phyloP scores from a whole-genome alignment of 2,888 invertebrate species.

The Lomographa bimaculata region DNA sequence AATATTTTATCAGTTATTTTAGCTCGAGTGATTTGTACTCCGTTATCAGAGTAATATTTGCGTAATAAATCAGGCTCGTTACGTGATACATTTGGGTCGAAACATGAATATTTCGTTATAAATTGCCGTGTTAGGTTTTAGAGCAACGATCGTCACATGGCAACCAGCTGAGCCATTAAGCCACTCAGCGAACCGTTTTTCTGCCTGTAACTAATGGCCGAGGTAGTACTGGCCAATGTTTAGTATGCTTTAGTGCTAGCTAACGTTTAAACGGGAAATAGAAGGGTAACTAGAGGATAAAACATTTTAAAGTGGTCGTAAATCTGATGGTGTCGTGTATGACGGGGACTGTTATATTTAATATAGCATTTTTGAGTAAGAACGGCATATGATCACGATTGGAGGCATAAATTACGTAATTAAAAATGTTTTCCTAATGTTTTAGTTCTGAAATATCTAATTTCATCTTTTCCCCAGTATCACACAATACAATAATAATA shows the following conservation, averaged over 20 bases:
- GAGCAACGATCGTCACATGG: constrained; percentile 20
- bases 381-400: no score
- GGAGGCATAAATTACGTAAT: no score
- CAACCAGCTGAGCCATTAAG: constrained; percentile 33
- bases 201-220: constrained; percentile 29
- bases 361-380: constrained; percentile 13
- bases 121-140: constrained; percentile 31
- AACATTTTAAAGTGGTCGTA: constrained; percentile 11
- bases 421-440: no score
- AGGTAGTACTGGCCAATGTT: constrained; percentile 20
- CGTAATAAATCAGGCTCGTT: constrained; percentile 32
- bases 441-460: no score
- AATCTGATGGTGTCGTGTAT: constrained; percentile 13
- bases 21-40: constrained; percentile 42
- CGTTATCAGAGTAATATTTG: constrained; percentile 29
- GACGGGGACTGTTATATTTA: constrained; percentile 11
- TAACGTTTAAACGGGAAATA: constrained; percentile 3
- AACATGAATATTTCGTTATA: constrained; percentile 31
- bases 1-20: constrained; percentile 48
- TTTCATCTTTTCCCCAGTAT: no score
- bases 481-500: no score
- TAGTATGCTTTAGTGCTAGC: constrained; percentile 16
- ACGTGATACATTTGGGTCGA: constrained; percentile 29
- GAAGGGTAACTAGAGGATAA: background rate
- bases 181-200: constrained; percentile 29